phyloP scores from a whole-genome alignment of 2,888 invertebrate genomes.

The Metellina segmentata region DNA sequence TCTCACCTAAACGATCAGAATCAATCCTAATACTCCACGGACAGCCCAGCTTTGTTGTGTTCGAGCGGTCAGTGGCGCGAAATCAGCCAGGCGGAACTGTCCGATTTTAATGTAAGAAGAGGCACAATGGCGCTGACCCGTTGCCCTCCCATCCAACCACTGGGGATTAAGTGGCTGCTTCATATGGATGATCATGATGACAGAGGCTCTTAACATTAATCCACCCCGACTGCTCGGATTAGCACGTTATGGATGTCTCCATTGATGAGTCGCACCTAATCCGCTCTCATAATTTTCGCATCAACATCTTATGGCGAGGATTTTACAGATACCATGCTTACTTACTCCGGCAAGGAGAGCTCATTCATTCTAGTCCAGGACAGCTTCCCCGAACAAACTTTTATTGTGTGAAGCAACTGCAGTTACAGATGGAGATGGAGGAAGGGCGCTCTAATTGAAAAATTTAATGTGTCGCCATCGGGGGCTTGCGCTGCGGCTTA shows the following conservation, averaged over 20 bases:
- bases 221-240: slow-evolving; percentile 71
- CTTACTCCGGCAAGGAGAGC: slow-evolving; percentile 41
- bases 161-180: slow-evolving; percentile 70
- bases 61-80: background rate
- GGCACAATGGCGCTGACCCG: slow-evolving; percentile 70
- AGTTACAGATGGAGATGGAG: background rate
- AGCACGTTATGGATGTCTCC: slow-evolving; percentile 73
- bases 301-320: slow-evolving; percentile 73
- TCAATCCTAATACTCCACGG: too few species aligned
- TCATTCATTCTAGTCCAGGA: slow-evolving; percentile 66
- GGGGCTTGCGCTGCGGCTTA: background rate
- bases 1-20: too few species aligned
- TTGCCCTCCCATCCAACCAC: slow-evolving; percentile 57
- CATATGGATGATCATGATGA: slow-evolving; percentile 76
- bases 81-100: slow-evolving; percentile 49
- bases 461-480: background rate
- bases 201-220: slow-evolving; percentile 74
- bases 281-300: slow-evolving; percentile 76
- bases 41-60: too few species aligned
- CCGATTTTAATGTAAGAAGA: slow-evolving; percentile 57
- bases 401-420: slow-evolving; percentile 29
- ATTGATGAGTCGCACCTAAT: slow-evolving; percentile 73
- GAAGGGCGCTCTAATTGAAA: background rate
- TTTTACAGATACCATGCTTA: slow-evolving; percentile 69
- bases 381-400: slow-evolving; percentile 42